Conservation (phyloP, 2,797 vertebrate genomes). For the Astyanax mexicanus region DNA sequence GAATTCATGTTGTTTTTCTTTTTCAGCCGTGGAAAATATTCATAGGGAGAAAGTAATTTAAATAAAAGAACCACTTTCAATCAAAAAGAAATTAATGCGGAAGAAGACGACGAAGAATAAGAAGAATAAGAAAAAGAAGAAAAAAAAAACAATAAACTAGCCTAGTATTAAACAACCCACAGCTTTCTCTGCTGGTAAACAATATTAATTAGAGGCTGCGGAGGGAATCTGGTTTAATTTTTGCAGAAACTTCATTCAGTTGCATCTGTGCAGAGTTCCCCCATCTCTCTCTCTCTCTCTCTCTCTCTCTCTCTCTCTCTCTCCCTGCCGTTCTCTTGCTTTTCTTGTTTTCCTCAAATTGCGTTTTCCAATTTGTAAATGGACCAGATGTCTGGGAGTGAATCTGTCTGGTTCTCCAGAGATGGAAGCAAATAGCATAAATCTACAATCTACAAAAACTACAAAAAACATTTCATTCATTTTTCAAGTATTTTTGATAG, state of each 20-base stretch:
- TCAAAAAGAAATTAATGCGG: slow-evolving; percentile 19
- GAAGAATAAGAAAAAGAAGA: too few relatives aligned
- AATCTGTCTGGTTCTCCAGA: slow-evolving; percentile 58
- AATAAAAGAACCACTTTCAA: slow-evolving; percentile 25
- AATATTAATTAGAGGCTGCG: slow-evolving; percentile 50
- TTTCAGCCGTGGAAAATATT: slow-evolving; percentile 28
- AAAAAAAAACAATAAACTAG: slow-evolving; percentile 10
- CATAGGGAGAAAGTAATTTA: slow-evolving; percentile 23
- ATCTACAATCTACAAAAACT: too few relatives aligned
- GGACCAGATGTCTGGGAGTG: slow-evolving; percentile 61
- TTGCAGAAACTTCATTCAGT: slow-evolving; percentile 42
- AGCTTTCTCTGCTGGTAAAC: slow-evolving; percentile 44
- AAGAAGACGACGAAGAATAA: too few relatives aligned
- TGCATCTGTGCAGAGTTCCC: slow-evolving; percentile 32
- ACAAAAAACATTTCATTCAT: too few relatives aligned
- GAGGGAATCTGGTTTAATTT: slow-evolving; percentile 49
- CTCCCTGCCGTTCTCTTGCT: slow-evolving; percentile 11
- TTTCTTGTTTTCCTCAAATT: slow-evolving; percentile 48
- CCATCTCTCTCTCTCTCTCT: too few relatives aligned
- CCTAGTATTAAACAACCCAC: slow-evolving; percentile 24
- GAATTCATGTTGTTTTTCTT: too few relatives aligned
- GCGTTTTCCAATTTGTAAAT: slow-evolving; percentile 65
- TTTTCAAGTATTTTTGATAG: too few relatives aligned
- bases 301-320: slow-evolving; percentile 11
- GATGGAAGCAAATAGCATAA: too few relatives aligned